Evolutionary conservation across 2,888 invertebrate species (phyloP), one percentile per base, ranked within the genome.

Genomic region (Allophyes oxyacanthae): DNA sequence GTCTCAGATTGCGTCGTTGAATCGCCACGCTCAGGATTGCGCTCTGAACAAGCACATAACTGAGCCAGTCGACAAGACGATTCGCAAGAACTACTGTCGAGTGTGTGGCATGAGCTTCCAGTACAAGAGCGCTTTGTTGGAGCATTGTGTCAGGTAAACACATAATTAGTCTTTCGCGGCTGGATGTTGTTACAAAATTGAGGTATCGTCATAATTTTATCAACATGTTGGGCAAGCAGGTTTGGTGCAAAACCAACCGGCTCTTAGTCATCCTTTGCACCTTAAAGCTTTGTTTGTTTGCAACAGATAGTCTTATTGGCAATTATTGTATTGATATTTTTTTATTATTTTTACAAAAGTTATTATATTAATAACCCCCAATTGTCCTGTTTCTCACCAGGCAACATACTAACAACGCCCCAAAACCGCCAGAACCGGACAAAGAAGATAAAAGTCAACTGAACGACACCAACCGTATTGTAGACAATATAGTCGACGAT

Each of bases 401-500:
- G 37, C 82, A 87, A 77, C 91, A 91, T 56, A 79, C 85, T 13
- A 83, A 77, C 41, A 75, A 72, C 15, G 36, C 68, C 0, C 43
- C 72, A 1, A 66, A 66, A 9, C 64, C 51, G 0, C 59, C 66
- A 0, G 74, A 85, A 52, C 55, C 64, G 0, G 75, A 75, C 0
- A 85, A 81, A 56, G 83, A 83, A 15, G 79, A 85, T 25, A 79
- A 79, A 53, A 75, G 41, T 8, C 58, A 75, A 14, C 44, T 76
- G 0, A 77, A 70, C 15, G 79, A 78, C 43, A 68, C 80, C 0
- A 79, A 73, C 49, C 46, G 86, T 54, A 89, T 91, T 0, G 92
- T 88, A 4, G 92, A 93, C 44, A 92, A 89, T 28, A 92, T 94
- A 20, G 92, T 93, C 0, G 92, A 94, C 56, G 92, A 92, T 26